Percentiles rank a stretch among this genome's conserved stretches.
phyloP scores from a whole-genome alignment of 1,140 invertebrate genomes.

The Drosophila subobscura region DNA sequence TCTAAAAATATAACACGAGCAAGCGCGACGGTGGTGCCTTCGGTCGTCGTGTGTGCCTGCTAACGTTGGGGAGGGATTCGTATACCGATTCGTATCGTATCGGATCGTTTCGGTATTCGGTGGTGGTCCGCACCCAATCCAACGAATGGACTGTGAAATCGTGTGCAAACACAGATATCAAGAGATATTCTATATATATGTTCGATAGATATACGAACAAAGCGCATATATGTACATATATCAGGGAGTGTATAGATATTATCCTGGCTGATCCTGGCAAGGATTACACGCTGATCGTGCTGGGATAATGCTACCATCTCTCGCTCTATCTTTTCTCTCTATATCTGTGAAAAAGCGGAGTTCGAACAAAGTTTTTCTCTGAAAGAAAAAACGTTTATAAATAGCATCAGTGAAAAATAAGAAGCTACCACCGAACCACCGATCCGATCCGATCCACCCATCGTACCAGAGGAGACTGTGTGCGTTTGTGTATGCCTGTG shows the following conservation, averaged over 20 bases:
- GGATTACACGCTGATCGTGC: slow-evolving; percentile 40
- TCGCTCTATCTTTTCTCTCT: too few species aligned
- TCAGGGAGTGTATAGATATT: slow-evolving; percentile 36
- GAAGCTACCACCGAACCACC: slow-evolving; percentile 66
- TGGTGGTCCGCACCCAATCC: slow-evolving; percentile 78
- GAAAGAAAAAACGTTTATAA: slow-evolving; percentile 70
- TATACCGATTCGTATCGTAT: slow-evolving; percentile 44
- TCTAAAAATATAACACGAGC: slow-evolving; percentile 75
- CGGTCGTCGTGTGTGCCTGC: too few species aligned
- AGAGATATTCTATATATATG: slow-evolving; percentile 42
- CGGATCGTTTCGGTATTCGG: slow-evolving; percentile 34
- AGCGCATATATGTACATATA: slow-evolving; percentile 18
- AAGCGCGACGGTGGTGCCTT: slow-evolving; percentile 20
- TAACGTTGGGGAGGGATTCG: slow-evolving; percentile 20
- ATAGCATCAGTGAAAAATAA: slow-evolving; percentile 80
- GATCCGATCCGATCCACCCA: not conserved
- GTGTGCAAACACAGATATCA: slow-evolving; percentile 57
- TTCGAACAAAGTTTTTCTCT: slow-evolving; percentile 33
- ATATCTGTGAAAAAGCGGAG: slow-evolving; percentile 14
- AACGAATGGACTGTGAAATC: slow-evolving; percentile 74
- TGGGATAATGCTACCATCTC: slow-evolving; percentile 13
- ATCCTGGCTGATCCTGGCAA: slow-evolving; percentile 56
- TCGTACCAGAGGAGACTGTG: not conserved
- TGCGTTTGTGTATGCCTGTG: slow-evolving; percentile 31
- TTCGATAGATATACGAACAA: slow-evolving; percentile 25